Base-by-base conservation (phyloP, 2,888 invertebrate species). In the Macaria liturata region DNA sequence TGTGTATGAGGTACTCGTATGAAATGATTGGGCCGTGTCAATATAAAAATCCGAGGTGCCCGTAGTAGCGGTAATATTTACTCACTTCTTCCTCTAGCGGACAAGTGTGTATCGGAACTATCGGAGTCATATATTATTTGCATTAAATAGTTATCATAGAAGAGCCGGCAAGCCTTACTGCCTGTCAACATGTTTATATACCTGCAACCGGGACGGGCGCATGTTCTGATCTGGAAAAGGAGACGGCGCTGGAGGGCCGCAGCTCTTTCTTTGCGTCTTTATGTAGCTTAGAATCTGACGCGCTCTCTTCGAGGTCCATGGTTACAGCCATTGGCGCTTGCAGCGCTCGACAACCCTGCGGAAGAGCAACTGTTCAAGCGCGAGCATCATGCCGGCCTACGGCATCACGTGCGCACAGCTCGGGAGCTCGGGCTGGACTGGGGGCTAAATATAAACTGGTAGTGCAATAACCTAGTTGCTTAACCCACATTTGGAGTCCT, bases 391-490 rank as follows among this genome's bases (percentile, higher is more conserved):
- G 64, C 46, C 56, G 55, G 53, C 47, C 47, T 65, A 66, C 58
- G 70, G 71, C 61, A 58, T 68, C 66, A 79, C 84, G 84, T 82
- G 76, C 77, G 70, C 65, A 68, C 80, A 44, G 74, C 67, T 71
- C 77, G 70, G 69, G 68, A 72, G 75, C 70, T 71, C 63, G 34
- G 34, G 65, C 74, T 76, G 73, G 78, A 89, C 87, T 90, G 84
- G 69, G 69, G 70, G 71, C 77, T 82, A 80, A 85, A 81, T 83
- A 77, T 80, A 82, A 74, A 75, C 73, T 70, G 68, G 73, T 78
- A 87, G 90, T 91, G 91, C 91, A 91, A 87, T 92, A 91, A 92
- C 92, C 92, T 84, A 92, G 80, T 91, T 91, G 78, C 82, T 80
- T 90, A 89, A 91, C 91, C 91, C 88, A 92, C 87, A 86, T 91